Evolutionary conservation across 2,113 vertebrate genomes (phyloP).

Genomic region (Lethenteron camtschaticum): DNA sequence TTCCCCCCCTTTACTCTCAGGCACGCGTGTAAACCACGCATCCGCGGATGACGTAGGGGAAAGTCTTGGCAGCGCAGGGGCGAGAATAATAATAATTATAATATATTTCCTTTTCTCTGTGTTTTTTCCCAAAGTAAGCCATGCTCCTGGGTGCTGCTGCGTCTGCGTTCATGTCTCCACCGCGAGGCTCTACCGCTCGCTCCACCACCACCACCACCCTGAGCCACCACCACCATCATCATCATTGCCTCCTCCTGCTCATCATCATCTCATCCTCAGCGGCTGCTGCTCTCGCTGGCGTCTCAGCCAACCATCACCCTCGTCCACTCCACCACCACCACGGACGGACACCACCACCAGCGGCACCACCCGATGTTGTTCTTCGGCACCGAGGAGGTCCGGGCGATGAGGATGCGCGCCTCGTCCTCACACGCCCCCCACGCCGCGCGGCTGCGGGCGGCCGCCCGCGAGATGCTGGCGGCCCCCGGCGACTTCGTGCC

Average conservation of each 20-base stretch:
- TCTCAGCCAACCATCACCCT: neutral
- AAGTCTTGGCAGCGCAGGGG: no score
- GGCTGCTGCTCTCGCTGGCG: neutral
- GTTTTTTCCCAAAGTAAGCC: no score
- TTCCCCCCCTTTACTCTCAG: no score
- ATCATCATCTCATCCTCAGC: neutral
- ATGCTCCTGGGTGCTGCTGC: no score
- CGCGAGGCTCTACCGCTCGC: no score
- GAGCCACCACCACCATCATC: neutral
- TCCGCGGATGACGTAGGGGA: no score
- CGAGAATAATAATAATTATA: no score
- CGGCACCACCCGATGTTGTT: constrained; percentile 80
- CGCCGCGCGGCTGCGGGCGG: constrained; percentile 37
- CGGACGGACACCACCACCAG: neutral
- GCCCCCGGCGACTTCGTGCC: constrained; percentile 65
- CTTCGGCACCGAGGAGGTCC: constrained; percentile 46
- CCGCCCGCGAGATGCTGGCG: constrained; percentile 61
- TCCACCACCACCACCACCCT: no score
- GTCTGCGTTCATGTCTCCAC: no score
- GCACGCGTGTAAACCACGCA: no score
- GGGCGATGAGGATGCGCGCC: constrained; percentile 34
- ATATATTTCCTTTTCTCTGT: no score
- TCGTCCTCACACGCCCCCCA: constrained; percentile 40
- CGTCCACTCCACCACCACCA: neutral
- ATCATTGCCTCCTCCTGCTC: neutral